Conservation (phyloP, 2,888 invertebrate genomes). For the Epinotia brunnichana region DNA sequence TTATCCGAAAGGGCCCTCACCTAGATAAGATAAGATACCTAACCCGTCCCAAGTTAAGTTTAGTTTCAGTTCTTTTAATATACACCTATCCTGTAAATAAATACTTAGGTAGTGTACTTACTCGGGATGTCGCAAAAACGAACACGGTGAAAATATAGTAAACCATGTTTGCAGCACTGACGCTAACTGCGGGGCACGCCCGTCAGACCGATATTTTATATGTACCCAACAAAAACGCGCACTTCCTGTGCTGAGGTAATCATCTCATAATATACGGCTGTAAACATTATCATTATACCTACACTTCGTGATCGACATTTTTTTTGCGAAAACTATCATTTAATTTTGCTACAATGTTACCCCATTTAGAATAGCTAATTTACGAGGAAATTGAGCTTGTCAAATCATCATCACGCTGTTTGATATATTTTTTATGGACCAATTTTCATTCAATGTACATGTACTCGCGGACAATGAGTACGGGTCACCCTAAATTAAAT, state of each 20-base stretch:
- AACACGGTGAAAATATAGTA: slow-evolving; percentile 26
- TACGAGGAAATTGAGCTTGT: slow-evolving; percentile 1
- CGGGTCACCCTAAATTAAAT: too few species aligned
- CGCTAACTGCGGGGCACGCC: slow-evolving; percentile 19
- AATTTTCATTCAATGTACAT: background rate
- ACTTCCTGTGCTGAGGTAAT: slow-evolving; percentile 35
- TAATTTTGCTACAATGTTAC: slow-evolving; percentile 7
- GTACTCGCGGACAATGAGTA: too few species aligned
- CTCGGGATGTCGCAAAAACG: slow-evolving; percentile 21
- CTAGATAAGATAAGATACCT: too few species aligned
- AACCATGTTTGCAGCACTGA: slow-evolving; percentile 18
- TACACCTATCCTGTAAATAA: background rate
- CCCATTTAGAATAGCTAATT: background rate
- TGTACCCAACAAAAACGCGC: slow-evolving; percentile 30
- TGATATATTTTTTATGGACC: background rate
- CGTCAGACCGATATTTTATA: slow-evolving; percentile 30
- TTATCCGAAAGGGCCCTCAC: too few species aligned
- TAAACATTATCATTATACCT: slow-evolving; percentile 30
- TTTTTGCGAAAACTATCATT: slow-evolving; percentile 13
- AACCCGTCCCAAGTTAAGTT: too few species aligned
- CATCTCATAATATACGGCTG: slow-evolving; percentile 11
- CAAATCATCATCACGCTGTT: background rate
- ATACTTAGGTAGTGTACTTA: slow-evolving; percentile 8
- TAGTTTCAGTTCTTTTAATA: too few species aligned
- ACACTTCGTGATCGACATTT: slow-evolving; percentile 7